Evolutionary conservation across 2,113 vertebrate species (phyloP).

Genomic region (Sminthopsis crassicaudata): DNA sequence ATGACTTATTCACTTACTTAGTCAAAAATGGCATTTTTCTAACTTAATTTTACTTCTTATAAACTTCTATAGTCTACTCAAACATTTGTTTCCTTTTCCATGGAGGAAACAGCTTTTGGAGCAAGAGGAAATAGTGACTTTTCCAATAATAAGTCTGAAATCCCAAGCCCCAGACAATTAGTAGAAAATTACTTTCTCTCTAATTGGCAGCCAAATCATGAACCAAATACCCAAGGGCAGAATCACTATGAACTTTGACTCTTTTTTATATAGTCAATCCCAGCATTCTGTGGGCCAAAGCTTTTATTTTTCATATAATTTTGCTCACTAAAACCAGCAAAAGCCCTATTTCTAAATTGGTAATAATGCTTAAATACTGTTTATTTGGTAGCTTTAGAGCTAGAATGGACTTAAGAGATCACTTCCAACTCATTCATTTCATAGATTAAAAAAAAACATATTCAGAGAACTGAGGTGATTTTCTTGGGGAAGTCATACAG

Average conservation of each 20-base stretch:
- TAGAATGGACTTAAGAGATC: background rate
- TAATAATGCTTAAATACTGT: background rate
- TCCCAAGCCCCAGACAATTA: background rate
- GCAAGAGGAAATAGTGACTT: background rate
- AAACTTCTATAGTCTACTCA: background rate
- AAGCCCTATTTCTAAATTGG: background rate
- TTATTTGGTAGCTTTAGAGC: background rate
- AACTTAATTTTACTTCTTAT: background rate
- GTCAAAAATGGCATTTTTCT: background rate
- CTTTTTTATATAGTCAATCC: background rate
- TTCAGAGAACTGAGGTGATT: background rate
- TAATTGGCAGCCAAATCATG: background rate
- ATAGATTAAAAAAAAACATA: background rate
- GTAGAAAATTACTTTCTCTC: background rate
- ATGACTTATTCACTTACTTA: background rate
- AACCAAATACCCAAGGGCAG: background rate
- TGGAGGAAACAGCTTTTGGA: background rate
- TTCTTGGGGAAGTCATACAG: too few species aligned
- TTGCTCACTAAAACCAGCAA: background rate
- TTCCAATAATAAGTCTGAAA: background rate
- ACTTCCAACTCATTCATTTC: background rate
- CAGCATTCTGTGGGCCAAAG: background rate
- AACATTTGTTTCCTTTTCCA: background rate
- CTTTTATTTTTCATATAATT: background rate
- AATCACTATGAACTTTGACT: background rate